Conservation (phyloP, 1,140 invertebrate genomes). For the Andricus grossulariae region DNA sequence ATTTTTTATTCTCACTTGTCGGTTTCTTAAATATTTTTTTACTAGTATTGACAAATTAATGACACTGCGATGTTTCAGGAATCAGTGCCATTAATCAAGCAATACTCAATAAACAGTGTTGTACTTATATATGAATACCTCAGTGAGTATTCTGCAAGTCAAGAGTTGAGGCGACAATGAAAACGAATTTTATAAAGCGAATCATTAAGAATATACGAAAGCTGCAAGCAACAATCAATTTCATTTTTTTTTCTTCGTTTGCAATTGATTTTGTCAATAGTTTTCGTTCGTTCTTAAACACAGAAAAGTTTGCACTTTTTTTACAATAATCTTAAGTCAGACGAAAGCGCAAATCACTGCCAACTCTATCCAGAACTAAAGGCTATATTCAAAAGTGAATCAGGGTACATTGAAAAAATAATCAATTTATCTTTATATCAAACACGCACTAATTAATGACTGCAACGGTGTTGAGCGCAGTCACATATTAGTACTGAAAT, state of each 20-base stretch:
- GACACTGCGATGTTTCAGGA: neutral
- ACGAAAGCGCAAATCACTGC: constrained; percentile 13
- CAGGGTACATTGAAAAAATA: neutral
- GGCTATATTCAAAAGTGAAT: neutral
- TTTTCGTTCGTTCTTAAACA: too few species aligned
- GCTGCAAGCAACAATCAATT: too few species aligned
- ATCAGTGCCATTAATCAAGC: constrained; percentile 15
- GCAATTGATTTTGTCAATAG: too few species aligned
- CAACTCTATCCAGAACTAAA: neutral
- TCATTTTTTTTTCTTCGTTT: too few species aligned
- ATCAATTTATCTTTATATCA: neutral
- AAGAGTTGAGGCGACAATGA: too few species aligned
- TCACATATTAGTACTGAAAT: too few species aligned
- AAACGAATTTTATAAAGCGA: too few species aligned
- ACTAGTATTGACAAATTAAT: neutral
- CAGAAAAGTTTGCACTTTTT: neutral
- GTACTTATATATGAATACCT: constrained; percentile 11
- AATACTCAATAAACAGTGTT: constrained; percentile 19
- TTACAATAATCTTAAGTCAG: neutral
- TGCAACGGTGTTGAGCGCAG: too few species aligned
- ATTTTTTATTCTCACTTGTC: constrained; percentile 5
- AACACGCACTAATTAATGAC: too few species aligned
- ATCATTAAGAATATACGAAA: too few species aligned
- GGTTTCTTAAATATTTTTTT: neutral
- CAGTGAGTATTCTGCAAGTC: neutral